phyloP scores from a whole-genome alignment of 2,113 vertebrate genomes.

The Penelope pileata region DNA sequence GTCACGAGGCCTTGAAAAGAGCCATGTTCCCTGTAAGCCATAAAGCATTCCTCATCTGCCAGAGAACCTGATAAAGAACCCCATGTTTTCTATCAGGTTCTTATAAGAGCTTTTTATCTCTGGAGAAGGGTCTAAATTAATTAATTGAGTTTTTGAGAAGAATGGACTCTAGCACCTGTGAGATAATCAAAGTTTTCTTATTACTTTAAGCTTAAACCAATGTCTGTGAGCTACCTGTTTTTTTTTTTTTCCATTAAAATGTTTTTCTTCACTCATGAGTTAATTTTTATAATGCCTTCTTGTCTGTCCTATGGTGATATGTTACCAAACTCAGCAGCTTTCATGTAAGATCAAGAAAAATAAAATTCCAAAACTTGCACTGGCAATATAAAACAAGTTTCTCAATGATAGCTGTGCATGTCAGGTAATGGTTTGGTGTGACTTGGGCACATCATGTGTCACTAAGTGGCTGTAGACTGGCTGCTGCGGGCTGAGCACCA shows the following conservation, averaged over 20 bases:
- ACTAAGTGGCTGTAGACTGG: neutral
- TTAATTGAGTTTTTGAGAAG: neutral
- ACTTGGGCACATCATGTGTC: neutral
- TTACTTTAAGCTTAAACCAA: neutral
- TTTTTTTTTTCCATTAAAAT: conserved; percentile 5
- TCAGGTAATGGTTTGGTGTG: neutral
- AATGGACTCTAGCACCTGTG: neutral
- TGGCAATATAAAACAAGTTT: conserved; percentile 44
- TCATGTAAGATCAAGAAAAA: conserved; percentile 53
- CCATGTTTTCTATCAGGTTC: neutral
- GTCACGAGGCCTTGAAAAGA: neutral
- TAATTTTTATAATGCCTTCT: neutral
- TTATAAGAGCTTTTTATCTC: neutral
- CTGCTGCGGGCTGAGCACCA: neutral
- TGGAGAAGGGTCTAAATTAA: neutral
- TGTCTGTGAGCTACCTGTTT: neutral
- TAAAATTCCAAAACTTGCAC: conserved; percentile 52
- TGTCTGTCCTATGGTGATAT: conserved; percentile 1
- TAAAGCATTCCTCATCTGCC: neutral
- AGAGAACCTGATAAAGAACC: neutral
- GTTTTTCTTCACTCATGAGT: neutral
- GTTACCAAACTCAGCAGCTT: neutral
- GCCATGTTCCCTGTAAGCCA: neutral
- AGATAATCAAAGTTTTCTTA: neutral
- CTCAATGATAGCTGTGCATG: neutral